These are phyloP conservation scores for Austrolebias charrua DNA, from an alignment of 2,797 vertebrate species.

Conservation along the genomic window DNA sequence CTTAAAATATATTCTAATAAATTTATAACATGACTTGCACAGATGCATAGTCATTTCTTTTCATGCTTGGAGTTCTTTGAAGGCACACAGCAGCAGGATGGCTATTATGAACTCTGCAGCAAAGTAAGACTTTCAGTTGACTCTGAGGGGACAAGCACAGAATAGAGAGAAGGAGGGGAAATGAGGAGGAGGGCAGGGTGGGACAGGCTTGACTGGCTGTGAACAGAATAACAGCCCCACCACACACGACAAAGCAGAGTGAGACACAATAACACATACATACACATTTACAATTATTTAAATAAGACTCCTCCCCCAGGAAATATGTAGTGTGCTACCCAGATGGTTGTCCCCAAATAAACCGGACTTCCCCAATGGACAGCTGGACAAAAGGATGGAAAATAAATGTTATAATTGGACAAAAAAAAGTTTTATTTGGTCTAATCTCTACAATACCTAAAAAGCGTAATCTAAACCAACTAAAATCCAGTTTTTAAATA, in stretches of 20 bases:
- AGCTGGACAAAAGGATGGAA: background rate
- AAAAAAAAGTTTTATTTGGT: conserved; percentile 17
- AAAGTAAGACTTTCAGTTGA: conserved; percentile 58
- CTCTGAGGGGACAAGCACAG: conserved; percentile 53
- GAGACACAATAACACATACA: conserved; percentile 44
- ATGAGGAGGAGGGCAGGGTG: conserved; percentile 45
- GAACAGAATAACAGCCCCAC: conserved; percentile 60
- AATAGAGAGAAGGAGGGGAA: conserved; percentile 49
- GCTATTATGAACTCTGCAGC: conserved; percentile 61
- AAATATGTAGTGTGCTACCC: conserved; percentile 54
- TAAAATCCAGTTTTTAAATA: background rate
- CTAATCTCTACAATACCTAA: conserved; percentile 51
- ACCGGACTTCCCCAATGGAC: conserved; percentile 20
- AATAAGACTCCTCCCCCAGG: conserved; percentile 52
- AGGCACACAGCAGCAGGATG: conserved; percentile 47
- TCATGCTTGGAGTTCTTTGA: conserved; percentile 43
- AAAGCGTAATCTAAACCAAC: conserved; percentile 49
- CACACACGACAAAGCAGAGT: conserved; percentile 42
- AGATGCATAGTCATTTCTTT: conserved; percentile 28
- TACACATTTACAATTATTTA: conserved; percentile 52
- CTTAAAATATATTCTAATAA: conserved; percentile 43
- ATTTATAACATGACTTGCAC: conserved; percentile 16
- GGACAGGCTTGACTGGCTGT: conserved; percentile 72
- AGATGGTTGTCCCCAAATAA: conserved; percentile 63
- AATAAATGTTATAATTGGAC: background rate